These are phyloP conservation scores for Caenorhabditis afra DNA, from an alignment of 2,888 invertebrate genomes.

Conservation along the genomic window DNA sequence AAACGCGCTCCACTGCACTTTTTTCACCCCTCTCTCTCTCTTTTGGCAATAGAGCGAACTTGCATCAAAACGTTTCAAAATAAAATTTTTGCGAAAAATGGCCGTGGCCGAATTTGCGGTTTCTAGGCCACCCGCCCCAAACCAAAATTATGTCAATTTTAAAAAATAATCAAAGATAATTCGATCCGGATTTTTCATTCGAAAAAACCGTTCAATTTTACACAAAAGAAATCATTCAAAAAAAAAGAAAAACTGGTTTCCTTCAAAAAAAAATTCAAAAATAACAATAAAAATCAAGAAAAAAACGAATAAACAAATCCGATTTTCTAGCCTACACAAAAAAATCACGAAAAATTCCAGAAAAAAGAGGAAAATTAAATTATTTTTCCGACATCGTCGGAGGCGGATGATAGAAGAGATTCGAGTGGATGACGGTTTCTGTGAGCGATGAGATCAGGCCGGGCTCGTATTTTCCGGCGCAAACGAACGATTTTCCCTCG, in stretches of 20 bases:
- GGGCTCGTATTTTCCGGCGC: conserved; percentile 71
- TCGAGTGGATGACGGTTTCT: conserved; percentile 73
- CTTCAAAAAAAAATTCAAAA: conserved; percentile 15
- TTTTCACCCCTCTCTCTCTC: too few species aligned
- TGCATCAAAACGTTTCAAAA: too few species aligned
- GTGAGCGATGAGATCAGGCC: conserved; percentile 72
- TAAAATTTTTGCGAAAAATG: too few species aligned
- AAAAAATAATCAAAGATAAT: conserved; percentile 2
- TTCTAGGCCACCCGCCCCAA: too few species aligned
- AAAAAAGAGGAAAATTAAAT: conserved; percentile 25
- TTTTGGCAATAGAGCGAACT: too few species aligned
- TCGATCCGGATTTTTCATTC: too few species aligned
- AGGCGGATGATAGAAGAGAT: conserved; percentile 73
- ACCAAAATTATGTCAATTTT: too few species aligned
- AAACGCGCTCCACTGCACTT: too few species aligned
- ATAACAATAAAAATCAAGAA: background rate
- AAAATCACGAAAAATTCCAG: conserved; percentile 1
- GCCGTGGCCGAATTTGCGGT: too few species aligned
- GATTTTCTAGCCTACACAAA: conserved; percentile 3
- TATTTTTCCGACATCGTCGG: conserved; percentile 68
- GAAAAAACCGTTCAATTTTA: background rate
- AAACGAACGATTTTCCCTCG: conserved; percentile 63
- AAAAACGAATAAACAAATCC: too few species aligned
- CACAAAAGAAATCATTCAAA: background rate
- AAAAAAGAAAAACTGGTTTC: conserved; percentile 7